These are phyloP conservation scores for Pristionchus arcanus DNA, from an alignment of 2,888 invertebrate genomes.

Conservation along the genomic window DNA sequence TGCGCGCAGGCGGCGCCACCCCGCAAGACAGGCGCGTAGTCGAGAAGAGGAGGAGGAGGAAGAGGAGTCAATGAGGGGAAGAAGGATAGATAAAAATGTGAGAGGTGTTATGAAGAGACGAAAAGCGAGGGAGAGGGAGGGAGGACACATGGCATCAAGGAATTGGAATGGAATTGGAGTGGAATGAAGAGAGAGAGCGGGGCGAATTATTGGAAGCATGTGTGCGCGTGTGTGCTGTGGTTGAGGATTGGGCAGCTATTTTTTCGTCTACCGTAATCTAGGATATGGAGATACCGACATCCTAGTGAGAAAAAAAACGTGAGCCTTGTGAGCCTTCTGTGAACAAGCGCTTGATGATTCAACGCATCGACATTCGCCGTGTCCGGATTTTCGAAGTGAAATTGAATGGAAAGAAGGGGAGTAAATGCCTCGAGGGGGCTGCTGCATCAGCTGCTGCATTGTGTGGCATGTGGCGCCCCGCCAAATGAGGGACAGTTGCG, in stretches of 20 bases:
- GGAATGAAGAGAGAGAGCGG: neutral
- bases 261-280: neutral
- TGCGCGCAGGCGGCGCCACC: neutral
- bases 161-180: neutral
- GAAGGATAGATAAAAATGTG: constrained; percentile 18
- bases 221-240: neutral
- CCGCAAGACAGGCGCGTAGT: neutral
- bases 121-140: too few relatives aligned
- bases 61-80: neutral
- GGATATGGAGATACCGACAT: neutral
- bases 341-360: too few relatives aligned
- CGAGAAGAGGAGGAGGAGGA: neutral
- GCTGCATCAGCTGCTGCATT: constrained; percentile 7
- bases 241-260: neutral
- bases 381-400: neutral
- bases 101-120: constrained; percentile 25
- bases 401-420: neutral
- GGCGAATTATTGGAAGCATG: constrained; percentile 43
- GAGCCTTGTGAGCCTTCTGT: too few relatives aligned
- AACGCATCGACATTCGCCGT: neutral
- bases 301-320: too few relatives aligned
- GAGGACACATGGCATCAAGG: constrained; percentile 27
- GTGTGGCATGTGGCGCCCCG: constrained; percentile 15
- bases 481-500: constrained; percentile 47
- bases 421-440: neutral